Conservation (phyloP, 2,888 invertebrate species). For the Caenorhabditis drosophilae region DNA sequence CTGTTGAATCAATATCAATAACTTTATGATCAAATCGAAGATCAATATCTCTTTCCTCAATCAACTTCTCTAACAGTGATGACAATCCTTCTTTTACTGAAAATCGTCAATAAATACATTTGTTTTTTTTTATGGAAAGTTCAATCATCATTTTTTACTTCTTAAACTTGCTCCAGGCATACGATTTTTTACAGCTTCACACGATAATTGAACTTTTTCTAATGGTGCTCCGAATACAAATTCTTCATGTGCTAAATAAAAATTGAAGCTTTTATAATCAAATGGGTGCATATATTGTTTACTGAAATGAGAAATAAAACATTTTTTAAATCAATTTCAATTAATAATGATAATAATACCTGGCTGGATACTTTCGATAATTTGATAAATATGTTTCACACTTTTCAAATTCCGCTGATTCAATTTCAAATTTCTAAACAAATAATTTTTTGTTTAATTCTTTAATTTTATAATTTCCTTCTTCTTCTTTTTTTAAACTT, state of each 20-base stretch:
- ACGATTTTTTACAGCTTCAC: constrained; percentile 7
- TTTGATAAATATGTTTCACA: constrained; percentile 7
- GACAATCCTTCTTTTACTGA: constrained; percentile 84
- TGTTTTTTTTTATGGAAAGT: constrained; percentile 2
- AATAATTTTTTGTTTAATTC: no score
- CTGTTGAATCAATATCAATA: constrained; percentile 79
- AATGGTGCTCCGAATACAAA: constrained; percentile 28
- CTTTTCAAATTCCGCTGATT: constrained; percentile 5
- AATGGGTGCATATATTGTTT: constrained; percentile 31
- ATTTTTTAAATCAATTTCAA: no score
- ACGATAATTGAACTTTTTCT: constrained; percentile 26
- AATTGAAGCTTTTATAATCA: constrained; percentile 21
- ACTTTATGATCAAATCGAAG: constrained; percentile 89
- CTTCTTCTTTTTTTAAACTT: no score
- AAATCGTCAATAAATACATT: constrained; percentile 5
- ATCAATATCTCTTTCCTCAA: constrained; percentile 81
- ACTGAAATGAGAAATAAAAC: no score
- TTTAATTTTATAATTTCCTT: no score
- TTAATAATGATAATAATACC: not conserved
- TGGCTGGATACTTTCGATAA: not conserved
- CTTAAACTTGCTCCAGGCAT: constrained; percentile 5
- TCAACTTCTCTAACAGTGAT: constrained; percentile 89
- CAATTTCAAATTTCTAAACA: constrained; percentile 18
- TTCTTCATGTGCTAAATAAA: constrained; percentile 26
- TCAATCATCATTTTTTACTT: constrained; percentile 2